Conservation (phyloP, 2,113 vertebrate genomes). For the Centrocercus urophasianus region DNA sequence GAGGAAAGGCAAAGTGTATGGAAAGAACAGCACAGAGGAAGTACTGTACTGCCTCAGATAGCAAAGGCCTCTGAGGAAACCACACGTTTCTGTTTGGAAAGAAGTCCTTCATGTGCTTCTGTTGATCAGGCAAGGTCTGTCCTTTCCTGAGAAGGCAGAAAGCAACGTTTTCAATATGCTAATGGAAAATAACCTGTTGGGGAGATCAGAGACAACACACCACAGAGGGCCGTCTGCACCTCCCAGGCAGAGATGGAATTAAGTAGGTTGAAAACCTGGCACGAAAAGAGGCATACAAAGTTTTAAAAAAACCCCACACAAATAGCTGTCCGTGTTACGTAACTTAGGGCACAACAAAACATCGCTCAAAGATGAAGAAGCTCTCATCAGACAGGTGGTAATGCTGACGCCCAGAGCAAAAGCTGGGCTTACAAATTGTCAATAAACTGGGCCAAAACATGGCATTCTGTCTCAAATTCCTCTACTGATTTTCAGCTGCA, state of each 20-base stretch:
- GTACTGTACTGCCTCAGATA: background rate
- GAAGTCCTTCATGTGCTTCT: background rate
- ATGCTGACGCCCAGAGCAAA: background rate
- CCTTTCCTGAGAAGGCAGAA: background rate
- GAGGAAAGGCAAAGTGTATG: background rate
- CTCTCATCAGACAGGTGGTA: background rate
- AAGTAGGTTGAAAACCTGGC: constrained; percentile 24
- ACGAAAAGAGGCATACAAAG: background rate
- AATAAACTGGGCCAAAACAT: background rate
- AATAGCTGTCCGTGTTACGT: background rate
- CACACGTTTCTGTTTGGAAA: background rate
- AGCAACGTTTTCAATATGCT: background rate
- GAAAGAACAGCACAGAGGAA: background rate
- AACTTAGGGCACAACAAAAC: background rate
- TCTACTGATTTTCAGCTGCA: background rate
- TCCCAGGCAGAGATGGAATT: constrained; percentile 20
- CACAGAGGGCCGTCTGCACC: background rate
- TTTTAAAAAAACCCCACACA: background rate
- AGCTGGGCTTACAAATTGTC: background rate
- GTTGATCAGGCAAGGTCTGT: background rate
- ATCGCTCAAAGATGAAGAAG: background rate
- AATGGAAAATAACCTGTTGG: background rate
- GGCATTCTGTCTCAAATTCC: background rate
- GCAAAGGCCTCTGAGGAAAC: background rate
- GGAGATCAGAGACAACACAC: background rate